Percentiles rank a stretch among this genome's conserved stretches.
These are phyloP conservation scores for Pediacus dermestoides DNA, from an alignment of 2,888 invertebrate species.

Conservation along the genomic window DNA sequence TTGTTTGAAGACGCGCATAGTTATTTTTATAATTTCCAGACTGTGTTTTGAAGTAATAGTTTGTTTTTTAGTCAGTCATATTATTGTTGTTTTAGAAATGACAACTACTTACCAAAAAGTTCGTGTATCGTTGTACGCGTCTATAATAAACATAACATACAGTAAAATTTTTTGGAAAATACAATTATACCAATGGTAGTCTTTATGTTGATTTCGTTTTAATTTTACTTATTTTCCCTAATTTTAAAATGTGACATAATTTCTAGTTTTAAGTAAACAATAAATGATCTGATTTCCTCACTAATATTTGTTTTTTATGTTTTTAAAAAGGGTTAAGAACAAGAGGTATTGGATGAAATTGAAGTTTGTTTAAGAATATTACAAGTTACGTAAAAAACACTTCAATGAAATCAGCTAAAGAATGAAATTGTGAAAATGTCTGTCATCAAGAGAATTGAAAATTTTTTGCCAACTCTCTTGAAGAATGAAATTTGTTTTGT, in stretches of 20 bases:
- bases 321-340: conserved; percentile 79
- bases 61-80: too few species aligned
- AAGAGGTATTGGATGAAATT: conserved; percentile 78
- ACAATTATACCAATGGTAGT: too few species aligned
- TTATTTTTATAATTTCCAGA: too few species aligned
- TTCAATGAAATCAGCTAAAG: conserved; percentile 21
- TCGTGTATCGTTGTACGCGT: too few species aligned
- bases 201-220: conserved; percentile 6
- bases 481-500: conserved; percentile 39
- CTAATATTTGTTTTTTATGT: conserved; percentile 63
- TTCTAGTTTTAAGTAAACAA: not conserved
- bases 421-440: conserved; percentile 31
- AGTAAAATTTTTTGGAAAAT: too few species aligned
- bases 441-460: conserved; percentile 42
- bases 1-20: too few species aligned
- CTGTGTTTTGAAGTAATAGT: too few species aligned
- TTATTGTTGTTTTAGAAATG: too few species aligned
- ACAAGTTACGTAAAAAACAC: conserved; percentile 19
- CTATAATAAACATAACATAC: too few species aligned
- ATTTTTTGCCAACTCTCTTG: conserved; percentile 42
- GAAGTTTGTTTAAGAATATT: conserved; percentile 37
- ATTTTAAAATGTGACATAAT: conserved; percentile 4
- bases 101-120: too few species aligned
- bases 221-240: not conserved
- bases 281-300: conserved; percentile 28